Base-by-base conservation (phyloP, 1,140 invertebrate genomes). In the Colletes latitarsis region DNA sequence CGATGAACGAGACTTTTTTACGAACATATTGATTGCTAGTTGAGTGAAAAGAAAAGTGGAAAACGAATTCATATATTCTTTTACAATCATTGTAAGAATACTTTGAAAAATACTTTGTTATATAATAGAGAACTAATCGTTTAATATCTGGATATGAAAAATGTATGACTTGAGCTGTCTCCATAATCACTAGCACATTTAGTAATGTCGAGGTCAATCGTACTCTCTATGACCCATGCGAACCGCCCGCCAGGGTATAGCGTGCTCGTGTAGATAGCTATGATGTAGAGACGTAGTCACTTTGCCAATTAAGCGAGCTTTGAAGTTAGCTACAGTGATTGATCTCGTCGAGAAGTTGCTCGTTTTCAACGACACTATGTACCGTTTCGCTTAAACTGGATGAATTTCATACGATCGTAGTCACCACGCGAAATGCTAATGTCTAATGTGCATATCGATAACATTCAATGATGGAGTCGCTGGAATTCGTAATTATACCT, bases 171-270 rank as follows among this genome's bases (percentile, higher is more conserved):
- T 12, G 10, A 10, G 49, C 8, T 10, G 10, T 8, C 10, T 12
- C 10, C 49, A 12, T 49, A 49, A 49, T 49, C 49, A 49, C 10
- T 10, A 8, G 8, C 10, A 12, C 49, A 12, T 49, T 49, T 67
- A 21, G 46, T 58, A 78, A 82, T 73, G 81, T 86, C 84, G 81
- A 79, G 81, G 76, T 83, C 71, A 83, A 80, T 77, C 67, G 53
- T 77, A 77, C 19, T 66, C 60, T 64, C 52, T 53, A 60, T 76
- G 72, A 78, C 66, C 75, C 67, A 60, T 70, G 79, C 21, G 66
- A 57, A 74, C 49, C 66, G 74, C 39, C 57, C 74, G 77, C 74
- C 64, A 70, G 73, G 73, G 66, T 71, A 82, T 82, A 82, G 76
- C 75, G 68, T 72, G 75, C 52, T 5, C 12, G 0, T 14, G 12